Evolutionary conservation across 2,888 invertebrate genomes (phyloP), one percentile per base, ranked within the genome.

Genomic region (Neoitamus cyanurus): DNA sequence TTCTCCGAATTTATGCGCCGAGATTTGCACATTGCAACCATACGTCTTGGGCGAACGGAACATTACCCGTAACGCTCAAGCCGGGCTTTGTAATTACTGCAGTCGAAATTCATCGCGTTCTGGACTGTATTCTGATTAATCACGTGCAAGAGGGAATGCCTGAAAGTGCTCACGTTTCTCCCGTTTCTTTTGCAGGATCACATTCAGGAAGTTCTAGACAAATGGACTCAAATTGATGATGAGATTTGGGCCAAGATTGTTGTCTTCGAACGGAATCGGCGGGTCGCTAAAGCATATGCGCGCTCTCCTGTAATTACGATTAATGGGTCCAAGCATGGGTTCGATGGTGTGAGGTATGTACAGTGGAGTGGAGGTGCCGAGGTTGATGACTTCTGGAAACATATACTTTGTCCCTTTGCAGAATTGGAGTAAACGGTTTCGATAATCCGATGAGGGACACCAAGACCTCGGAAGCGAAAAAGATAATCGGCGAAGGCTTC

Each of bases 181-280:
- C 82, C 72, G 86, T 69, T 88, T 90, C 91, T 88, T 87, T 93
- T 92, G 85, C 93, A 98, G 98, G 98, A 98, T 93, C 98, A 98
- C 92, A 97, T 98, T 91, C 96, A 97, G 91, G 98, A 98, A 93
- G 98, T 98, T 78, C 92, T 98, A 89, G 96, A 97, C 91, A 98
- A 98, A 92, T 98, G 98, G 96, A 96, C 96, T 88, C 96, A 97
- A 92, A 97, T 99, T 88, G 98, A 99, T 90, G 98, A 98, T 90
- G 98, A 98, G 92, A 98, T 98, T 88, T 99, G 99, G 99, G 98
- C 98, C 86, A 99, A 99, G 93, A 96, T 99, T 87, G 97, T 99
- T 90, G 97, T 98, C 86, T 95, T 99, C 92, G 99, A 99, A 92
- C 94, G 97, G 90, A 98, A 98, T 91, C 93, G 97, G 88, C 94